These are phyloP conservation scores for Laticauda colubrina DNA, from an alignment of 2,113 vertebrate species.

Conservation along the genomic window DNA sequence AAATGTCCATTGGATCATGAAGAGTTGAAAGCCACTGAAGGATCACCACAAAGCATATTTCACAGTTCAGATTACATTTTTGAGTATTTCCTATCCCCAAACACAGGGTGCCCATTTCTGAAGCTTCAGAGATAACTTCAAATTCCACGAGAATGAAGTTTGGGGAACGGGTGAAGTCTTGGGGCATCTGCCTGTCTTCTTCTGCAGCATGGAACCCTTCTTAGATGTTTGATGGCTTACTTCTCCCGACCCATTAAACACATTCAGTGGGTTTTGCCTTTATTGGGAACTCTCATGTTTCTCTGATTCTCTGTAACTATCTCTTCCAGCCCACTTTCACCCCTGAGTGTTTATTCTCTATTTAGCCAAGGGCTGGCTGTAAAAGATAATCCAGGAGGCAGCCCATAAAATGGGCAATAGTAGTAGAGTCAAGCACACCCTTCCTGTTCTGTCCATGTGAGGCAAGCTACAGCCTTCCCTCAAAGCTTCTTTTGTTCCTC, in stretches of 20 bases:
- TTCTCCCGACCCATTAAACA: not conserved
- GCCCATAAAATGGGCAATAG: constrained; percentile 20
- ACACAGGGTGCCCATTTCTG: not conserved
- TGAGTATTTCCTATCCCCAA: not conserved
- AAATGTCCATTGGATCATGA: not conserved
- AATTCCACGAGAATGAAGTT: not conserved
- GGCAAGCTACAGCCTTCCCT: constrained; percentile 14
- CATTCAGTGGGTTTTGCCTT: not conserved
- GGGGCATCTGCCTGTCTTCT: not conserved
- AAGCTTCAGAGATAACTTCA: not conserved
- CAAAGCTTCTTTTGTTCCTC: constrained; percentile 63
- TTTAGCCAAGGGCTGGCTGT: constrained; percentile 16
- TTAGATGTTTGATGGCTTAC: not conserved
- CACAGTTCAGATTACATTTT: not conserved
- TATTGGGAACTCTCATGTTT: not conserved
- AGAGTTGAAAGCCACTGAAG: not conserved
- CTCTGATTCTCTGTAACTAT: not conserved
- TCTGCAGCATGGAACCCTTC: not conserved
- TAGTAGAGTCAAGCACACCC: not conserved
- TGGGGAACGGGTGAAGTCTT: not conserved
- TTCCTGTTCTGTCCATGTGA: not conserved
- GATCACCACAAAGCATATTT: not conserved
- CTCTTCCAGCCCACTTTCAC: not conserved
- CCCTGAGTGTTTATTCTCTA: constrained; percentile 14
- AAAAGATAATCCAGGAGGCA: constrained; percentile 12